phyloP scores from a whole-genome alignment of 2,113 vertebrate species.

The Chionodraco myersi region DNA sequence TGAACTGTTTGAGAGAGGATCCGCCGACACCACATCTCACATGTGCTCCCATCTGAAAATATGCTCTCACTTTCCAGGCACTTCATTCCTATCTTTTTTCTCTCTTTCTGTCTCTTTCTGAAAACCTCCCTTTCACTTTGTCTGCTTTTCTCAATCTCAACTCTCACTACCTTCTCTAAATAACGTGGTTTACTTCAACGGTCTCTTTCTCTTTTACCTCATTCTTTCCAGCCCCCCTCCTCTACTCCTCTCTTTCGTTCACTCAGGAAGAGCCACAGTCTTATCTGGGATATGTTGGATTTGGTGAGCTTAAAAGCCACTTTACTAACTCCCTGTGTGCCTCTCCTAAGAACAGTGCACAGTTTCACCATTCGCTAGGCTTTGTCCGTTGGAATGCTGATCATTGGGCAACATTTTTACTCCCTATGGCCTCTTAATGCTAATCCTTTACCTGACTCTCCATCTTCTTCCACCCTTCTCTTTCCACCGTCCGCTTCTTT shows the following conservation, averaged over 20 bases:
- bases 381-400: slow-evolving; percentile 56
- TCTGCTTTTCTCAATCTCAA: slow-evolving; percentile 20
- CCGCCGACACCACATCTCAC: slow-evolving; percentile 53
- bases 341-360: slow-evolving; percentile 49
- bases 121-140: slow-evolving; percentile 31
- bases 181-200: slow-evolving; percentile 45
- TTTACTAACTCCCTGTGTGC: slow-evolving; percentile 67
- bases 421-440: slow-evolving; percentile 38
- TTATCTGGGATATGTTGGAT: slow-evolving; percentile 81
- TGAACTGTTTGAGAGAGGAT: slow-evolving; percentile 35
- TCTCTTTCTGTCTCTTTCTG: not conserved
- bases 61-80: slow-evolving; percentile 38
- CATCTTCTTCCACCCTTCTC: slow-evolving; percentile 26
- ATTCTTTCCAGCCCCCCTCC: slow-evolving; percentile 51
- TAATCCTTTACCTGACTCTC: slow-evolving; percentile 67
- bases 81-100: slow-evolving; percentile 24
- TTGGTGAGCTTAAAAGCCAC: slow-evolving; percentile 79
- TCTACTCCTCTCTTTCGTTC: slow-evolving; percentile 51
- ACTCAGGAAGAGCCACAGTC: slow-evolving; percentile 67
- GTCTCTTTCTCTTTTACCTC: slow-evolving; percentile 54
- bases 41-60: slow-evolving; percentile 49
- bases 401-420: slow-evolving; percentile 45
- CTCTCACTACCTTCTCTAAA: slow-evolving; percentile 10
- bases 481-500: slow-evolving; percentile 22
- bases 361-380: slow-evolving; percentile 44